phyloP scores from a whole-genome alignment of 2,113 vertebrate species.

The Spea multiplicata region DNA sequence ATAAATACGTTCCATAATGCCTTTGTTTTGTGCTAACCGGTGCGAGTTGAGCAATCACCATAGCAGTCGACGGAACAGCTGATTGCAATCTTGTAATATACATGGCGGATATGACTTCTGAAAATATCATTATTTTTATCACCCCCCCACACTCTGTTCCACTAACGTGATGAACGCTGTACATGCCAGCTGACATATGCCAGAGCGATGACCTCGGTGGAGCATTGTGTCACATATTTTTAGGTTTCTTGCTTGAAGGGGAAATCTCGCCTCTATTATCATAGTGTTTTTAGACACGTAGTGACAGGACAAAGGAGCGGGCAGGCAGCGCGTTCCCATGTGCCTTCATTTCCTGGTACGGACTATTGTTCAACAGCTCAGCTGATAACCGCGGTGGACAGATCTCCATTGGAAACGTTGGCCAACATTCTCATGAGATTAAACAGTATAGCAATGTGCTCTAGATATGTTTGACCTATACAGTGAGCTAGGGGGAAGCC shows the following conservation, averaged over 20 bases:
- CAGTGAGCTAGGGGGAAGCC: background rate
- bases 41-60: too few relatives aligned
- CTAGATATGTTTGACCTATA: background rate
- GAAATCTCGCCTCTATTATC: background rate
- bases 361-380: background rate
- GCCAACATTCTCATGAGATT: constrained; percentile 1
- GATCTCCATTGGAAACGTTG: background rate
- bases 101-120: too few relatives aligned
- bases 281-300: background rate
- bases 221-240: background rate
- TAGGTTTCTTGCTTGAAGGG: constrained; percentile 2
- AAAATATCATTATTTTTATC: background rate
- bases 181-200: background rate
- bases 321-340: background rate
- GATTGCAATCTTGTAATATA: too few relatives aligned
- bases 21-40: too few relatives aligned
- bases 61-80: too few relatives aligned
- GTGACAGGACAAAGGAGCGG: background rate
- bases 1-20: too few relatives aligned
- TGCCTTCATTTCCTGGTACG: background rate
- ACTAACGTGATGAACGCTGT: background rate
- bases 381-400: constrained; percentile 5
- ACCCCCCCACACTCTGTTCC: background rate
- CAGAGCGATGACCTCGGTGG: background rate
- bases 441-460: background rate